Base-by-base conservation (phyloP, 2,888 invertebrate species). In the Mimachlamys varia region DNA sequence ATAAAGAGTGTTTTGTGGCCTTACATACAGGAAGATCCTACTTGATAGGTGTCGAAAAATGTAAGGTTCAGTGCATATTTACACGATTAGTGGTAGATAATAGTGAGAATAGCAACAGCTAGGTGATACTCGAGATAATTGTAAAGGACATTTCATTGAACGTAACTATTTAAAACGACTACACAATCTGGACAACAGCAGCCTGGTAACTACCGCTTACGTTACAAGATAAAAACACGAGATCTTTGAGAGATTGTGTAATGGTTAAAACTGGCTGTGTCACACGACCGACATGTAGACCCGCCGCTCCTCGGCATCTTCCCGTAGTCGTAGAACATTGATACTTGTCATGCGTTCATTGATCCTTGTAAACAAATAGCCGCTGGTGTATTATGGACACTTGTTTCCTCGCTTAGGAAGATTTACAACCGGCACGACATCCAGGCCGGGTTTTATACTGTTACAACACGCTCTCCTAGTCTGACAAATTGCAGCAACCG, bases 281-380 rank as follows among this genome's bases (percentile, higher is more conserved):
- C 13, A 27, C 27, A 76, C 27, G 7, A 76, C 76, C 33, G 76
- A 13, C 33, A 3, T 62, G n/a, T n/a, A 62, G 62, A n/a, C 4
- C 22, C 7, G 76, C 33, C 76, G 76, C 27, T 76, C 76, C 27
- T 1, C 22, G 12, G 33, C 33, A 2, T 33, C 15, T 53, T 15
- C 53, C 15, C 53, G 53, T 53, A 19, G 53, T 50, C 7, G 50
- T 53, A 53, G 3, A 13, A 19, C 53, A 13, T 15, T 19, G 53
- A 62, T 76, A 76, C 27, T 76, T 76, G 76, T 76, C 76, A 76
- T 33, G 2, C 76, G 27, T 76, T 76, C 76, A 76, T 76, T 76
- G 76, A 76, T 76, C 76, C 76, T 33, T 33, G 33, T 76, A 76
- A 76, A 76, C 33, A 76, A 76, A 76, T 76, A 76, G 76, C 76